Conservation (phyloP, 2,888 invertebrate genomes). For the Tillus elongatus region DNA sequence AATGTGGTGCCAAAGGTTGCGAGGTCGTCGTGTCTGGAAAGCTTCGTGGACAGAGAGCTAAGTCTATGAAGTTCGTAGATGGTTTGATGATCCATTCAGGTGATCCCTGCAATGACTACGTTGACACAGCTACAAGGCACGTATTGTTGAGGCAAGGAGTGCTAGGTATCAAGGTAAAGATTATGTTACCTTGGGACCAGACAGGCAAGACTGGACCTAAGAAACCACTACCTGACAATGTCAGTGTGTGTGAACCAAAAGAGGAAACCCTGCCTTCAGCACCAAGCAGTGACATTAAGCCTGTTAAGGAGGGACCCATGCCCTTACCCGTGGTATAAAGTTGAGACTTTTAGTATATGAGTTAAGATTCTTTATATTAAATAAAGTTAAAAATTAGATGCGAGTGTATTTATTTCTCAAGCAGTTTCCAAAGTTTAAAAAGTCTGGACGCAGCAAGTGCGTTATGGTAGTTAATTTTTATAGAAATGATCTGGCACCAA, state of each 20-base stretch:
- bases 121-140: constrained; percentile 96
- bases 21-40: constrained; percentile 99
- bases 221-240: constrained; percentile 95
- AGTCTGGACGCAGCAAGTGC: no score
- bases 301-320: no score
- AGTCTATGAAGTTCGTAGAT: constrained; percentile 99
- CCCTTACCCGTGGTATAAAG: no score
- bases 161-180: constrained; percentile 77
- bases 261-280: constrained; percentile 72
- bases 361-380: no score
- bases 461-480: no score
- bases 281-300: constrained; percentile 70
- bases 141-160: constrained; percentile 90
- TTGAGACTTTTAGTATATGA: no score
- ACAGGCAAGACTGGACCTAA: constrained; percentile 96
- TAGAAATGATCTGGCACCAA: no score
- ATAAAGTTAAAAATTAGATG: no score
- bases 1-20: constrained; percentile 55
- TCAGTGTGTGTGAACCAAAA: constrained; percentile 94
- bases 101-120: constrained; percentile 96
- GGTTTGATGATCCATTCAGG: constrained; percentile 99
- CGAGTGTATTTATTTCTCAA: no score
- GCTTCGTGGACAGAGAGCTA: constrained; percentile 96
- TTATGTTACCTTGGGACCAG: constrained; percentile 99
- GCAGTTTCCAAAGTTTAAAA: no score